Percentiles rank a stretch among this genome's conserved stretches.
These are phyloP conservation scores for Ferrisia virgata DNA, from an alignment of 2,888 invertebrate genomes.

Conservation along the genomic window DNA sequence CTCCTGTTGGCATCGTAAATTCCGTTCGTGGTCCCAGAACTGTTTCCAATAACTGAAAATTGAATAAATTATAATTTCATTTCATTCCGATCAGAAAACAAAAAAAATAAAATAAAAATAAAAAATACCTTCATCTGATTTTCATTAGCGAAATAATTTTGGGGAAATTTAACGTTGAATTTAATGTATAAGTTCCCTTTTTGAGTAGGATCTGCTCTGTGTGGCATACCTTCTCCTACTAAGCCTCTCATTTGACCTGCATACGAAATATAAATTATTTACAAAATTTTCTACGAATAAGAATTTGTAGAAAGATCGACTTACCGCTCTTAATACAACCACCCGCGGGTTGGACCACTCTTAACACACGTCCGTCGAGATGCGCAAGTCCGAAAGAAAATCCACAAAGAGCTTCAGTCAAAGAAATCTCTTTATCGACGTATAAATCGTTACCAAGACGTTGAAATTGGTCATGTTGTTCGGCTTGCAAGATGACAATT, in stretches of 20 bases:
- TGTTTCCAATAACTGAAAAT: constrained; percentile 64
- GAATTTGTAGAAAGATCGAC: constrained; percentile 39
- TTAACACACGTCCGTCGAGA: constrained; percentile 79
- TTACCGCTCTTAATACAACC: constrained; percentile 76
- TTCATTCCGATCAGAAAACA: neutral
- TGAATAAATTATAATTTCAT: neutral
- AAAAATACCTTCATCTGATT: constrained; percentile 57
- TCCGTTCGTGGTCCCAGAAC: constrained; percentile 70
- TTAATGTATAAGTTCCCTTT: constrained; percentile 83
- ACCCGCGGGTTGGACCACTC: constrained; percentile 74
- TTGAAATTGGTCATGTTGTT: constrained; percentile 74
- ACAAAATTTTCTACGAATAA: neutral
- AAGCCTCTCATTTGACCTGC: constrained; percentile 71
- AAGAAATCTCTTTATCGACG: constrained; percentile 70
- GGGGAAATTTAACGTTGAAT: constrained; percentile 83
- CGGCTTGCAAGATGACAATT: constrained; percentile 78
- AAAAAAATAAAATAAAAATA: constrained; percentile 22
- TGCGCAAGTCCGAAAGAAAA: constrained; percentile 81
- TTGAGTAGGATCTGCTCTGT: constrained; percentile 76
- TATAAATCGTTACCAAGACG: constrained; percentile 68
- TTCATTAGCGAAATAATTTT: constrained; percentile 71
- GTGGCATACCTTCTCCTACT: constrained; percentile 86
- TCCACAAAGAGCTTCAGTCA: constrained; percentile 89
- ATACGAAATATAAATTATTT: neutral
- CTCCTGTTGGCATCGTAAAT: constrained; percentile 70